Evolutionary conservation across 2,888 invertebrate genomes (phyloP), one percentile per base, ranked within the genome.

Genomic region (Drosophila paucipuncta): DNA sequence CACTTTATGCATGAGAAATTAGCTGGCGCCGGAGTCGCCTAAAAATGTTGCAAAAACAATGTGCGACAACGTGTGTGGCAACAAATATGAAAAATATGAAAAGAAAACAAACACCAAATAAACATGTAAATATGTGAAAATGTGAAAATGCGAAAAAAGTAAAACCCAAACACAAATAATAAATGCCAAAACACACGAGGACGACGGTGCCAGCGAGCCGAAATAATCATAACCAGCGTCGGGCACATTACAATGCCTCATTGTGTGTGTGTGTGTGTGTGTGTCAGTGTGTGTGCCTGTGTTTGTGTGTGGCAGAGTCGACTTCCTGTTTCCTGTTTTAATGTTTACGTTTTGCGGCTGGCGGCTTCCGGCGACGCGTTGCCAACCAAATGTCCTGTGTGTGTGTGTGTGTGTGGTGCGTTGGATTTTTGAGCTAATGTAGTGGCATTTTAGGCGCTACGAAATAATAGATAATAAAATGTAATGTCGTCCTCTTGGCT

Each of bases 381-480:
- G 75, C 71, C 78, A 75, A 33, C 55, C 73, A 60, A 69, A 58
- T 76, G 78, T 63, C 74, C 78, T 53, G 47, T 55, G 31, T 49
- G 49, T 69, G 59, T 65, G 57, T 68, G 30, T 61, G 35, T 59
- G 37, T 59, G 33, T 64, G 58, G 33, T 64, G 58, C 64, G 60
- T 65, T 47, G 71, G 69, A 86, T 86, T 85, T 85, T 89, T 82
- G 62, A 82, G 89, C 85, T 86, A 86, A 86, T 86, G 85, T 89
- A 80, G 82, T 88, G 78, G 66, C 88, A 85, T 87, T 85, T 85
- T 79, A 83, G 85, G 85, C 80, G 71, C 83, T 69, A 80, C 73
- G 76, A 91, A 74, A 82, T 80, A 85, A 83, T 83, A 84, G 80
- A 83, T 91, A 89, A 91, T 88, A 91, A 90, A 91, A 92, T 82